These are phyloP conservation scores for Pollenia amentaria DNA, from an alignment of 2,888 invertebrate species.

Conservation along the genomic window DNA sequence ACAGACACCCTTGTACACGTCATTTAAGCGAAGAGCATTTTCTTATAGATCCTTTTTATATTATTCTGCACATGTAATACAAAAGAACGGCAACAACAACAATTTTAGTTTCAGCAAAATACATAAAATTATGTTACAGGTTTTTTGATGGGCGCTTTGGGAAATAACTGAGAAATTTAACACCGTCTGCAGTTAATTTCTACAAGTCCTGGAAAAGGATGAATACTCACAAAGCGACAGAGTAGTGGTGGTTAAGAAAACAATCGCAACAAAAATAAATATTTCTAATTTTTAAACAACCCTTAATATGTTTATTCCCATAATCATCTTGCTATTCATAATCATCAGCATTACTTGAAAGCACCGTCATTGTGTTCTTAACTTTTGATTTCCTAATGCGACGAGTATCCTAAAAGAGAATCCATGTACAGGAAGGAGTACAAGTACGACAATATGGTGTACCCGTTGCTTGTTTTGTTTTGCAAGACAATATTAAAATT, in stretches of 20 bases:
- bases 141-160: conserved; percentile 74
- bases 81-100: conserved; percentile 13
- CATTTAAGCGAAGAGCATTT: conserved; percentile 43
- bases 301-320: conserved; percentile 50
- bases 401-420: conserved; percentile 9
- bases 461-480: conserved; percentile 18
- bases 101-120: background rate
- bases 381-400: conserved; percentile 50
- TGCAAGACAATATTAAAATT: conserved; percentile 44
- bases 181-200: conserved; percentile 65
- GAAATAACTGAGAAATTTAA: conserved; percentile 73
- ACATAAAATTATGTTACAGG: conserved; percentile 45
- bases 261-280: conserved; percentile 22
- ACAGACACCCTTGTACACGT: conserved; percentile 47
- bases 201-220: conserved; percentile 11
- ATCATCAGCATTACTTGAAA: conserved; percentile 56
- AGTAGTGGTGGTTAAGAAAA: conserved; percentile 8
- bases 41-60: background rate
- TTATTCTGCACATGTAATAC: background rate
- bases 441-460: conserved; percentile 24
- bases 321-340: conserved; percentile 67
- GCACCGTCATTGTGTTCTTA: conserved; percentile 54
- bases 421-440: background rate
- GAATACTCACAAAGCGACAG: background rate
- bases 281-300: conserved; percentile 51